Base-by-base conservation (phyloP, 1,140 invertebrate genomes). In the Mizuhopecten yessoensis region DNA sequence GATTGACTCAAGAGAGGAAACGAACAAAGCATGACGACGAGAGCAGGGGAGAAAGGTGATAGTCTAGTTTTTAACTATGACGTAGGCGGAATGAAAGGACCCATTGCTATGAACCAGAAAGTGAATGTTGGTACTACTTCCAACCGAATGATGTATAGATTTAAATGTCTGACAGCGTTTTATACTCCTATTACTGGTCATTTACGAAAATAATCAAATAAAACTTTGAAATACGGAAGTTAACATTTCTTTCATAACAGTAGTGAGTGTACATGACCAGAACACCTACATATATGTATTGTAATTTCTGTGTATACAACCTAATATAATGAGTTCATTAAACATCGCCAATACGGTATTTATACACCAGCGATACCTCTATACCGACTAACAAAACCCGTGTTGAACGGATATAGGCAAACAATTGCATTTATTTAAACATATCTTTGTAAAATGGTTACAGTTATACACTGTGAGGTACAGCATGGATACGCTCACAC, bases 401-500 rank as follows among this genome's bases (percentile, higher is more conserved):
- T 29, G 23, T 75, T 75, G 23, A 75, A 75, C n/a, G 17, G 57
- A 29, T 17, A 75, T 75, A 75, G 57, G 23, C 17, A 75, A 75
- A 75, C 57, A n/a, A 75, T 75, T 75, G 57, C 57, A 75, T 75
- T n/a, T 75, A 75, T 75, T 75, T 75, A 75, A 75, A 75, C 57
- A 75, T 75, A 75, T 75, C 57, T 3, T 29, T 75, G 0, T 0
- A 75, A 29, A 75, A 75, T 75, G 57, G 57, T 75, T 75, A 75
- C 57, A 75, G n/a, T 75, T 75, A n/a, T 75, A 57, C 20, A 23
- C 15, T 57, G 45, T 57, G 45, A 11, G 2, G 45, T 23, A 23
- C 15, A 2, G 20, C 45, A 57, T 57, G 45, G 45, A 11, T 57
- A 75, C 57, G n/a, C 17, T 75, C 57, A 75, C 57, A 75, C 11